phyloP scores from a whole-genome alignment of 1,140 invertebrate species.

The Laodelphax striatellus region DNA sequence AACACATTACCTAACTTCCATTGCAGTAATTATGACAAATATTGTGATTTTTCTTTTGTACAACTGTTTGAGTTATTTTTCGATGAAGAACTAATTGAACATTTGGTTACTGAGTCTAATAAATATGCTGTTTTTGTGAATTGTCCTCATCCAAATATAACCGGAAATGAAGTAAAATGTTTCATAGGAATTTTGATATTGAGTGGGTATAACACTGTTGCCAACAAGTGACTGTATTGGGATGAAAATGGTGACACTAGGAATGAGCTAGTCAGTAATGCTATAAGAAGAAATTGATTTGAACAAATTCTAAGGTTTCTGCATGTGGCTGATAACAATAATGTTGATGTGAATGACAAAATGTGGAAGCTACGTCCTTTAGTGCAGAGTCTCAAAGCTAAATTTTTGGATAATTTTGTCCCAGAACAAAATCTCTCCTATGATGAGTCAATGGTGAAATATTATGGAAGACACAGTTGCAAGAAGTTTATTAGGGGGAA shows the following conservation, averaged over 20 bases:
- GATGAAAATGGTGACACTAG: slow-evolving; percentile 11
- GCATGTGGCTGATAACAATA: slow-evolving; percentile 12
- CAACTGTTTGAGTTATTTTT: slow-evolving; percentile 18
- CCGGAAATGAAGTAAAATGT: slow-evolving; percentile 17
- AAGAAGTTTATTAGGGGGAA: slow-evolving; percentile 28
- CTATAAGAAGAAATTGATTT: slow-evolving; percentile 13
- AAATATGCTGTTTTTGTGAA: slow-evolving; percentile 13
- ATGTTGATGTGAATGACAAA: slow-evolving; percentile 12
- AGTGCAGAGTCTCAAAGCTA: slow-evolving; percentile 13
- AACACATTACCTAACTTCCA: no score
- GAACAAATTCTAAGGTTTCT: slow-evolving; percentile 11
- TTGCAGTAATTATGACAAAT: background rate
- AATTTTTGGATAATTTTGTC: slow-evolving; percentile 20
- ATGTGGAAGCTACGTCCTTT: slow-evolving; percentile 14
- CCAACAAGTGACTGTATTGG: slow-evolving; percentile 18
- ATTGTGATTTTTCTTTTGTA: slow-evolving; percentile 8
- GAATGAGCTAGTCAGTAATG: slow-evolving; percentile 10
- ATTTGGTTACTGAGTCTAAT: slow-evolving; percentile 13
- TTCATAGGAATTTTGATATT: slow-evolving; percentile 17
- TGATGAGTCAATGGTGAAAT: slow-evolving; percentile 26
- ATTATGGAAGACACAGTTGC: slow-evolving; percentile 19
- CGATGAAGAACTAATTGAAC: slow-evolving; percentile 18
- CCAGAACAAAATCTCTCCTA: slow-evolving; percentile 21
- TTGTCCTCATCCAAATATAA: slow-evolving; percentile 14
- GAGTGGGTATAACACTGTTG: slow-evolving; percentile 19